Conservation (phyloP, 2,797 vertebrate genomes). For the Echeneis naucrates region DNA sequence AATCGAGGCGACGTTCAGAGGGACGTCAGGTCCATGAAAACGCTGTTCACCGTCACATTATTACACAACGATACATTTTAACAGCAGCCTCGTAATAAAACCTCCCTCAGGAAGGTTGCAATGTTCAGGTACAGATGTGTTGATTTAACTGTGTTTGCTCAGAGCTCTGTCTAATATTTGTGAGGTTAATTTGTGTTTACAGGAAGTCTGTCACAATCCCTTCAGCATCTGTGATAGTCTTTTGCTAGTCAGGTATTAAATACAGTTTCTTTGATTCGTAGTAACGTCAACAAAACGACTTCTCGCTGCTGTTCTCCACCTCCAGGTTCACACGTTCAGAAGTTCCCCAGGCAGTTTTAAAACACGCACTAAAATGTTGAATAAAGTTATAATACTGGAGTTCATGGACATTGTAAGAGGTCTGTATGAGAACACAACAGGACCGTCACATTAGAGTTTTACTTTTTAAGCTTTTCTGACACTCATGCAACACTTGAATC, state of each 20-base stretch:
- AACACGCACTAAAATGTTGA: not conserved
- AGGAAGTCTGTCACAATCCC: not conserved
- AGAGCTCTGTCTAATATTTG: not conserved
- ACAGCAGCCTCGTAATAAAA: not conserved
- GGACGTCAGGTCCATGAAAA: constrained; percentile 63
- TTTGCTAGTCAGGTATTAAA: not conserved
- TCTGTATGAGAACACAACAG: not conserved
- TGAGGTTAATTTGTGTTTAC: too few species aligned
- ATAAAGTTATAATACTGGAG: not conserved
- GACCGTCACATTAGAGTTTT: not conserved
- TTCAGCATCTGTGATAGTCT: not conserved
- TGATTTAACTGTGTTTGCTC: not conserved
- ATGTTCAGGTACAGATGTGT: not conserved
- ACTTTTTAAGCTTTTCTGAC: not conserved
- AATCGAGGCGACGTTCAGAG: constrained; percentile 88
- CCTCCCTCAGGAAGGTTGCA: not conserved
- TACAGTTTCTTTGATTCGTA: not conserved
- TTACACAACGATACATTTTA: too few species aligned
- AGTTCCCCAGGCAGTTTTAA: not conserved
- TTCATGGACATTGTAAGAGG: not conserved
- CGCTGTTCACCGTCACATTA: too few species aligned
- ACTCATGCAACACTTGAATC: not conserved
- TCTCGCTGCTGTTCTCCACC: not conserved
- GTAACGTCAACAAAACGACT: not conserved
- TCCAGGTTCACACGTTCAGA: not conserved